A percentile compares a stretch with the other conserved stretches of the same genome.
These are phyloP conservation scores for Mastomys coucha DNA, from an alignment of 2,113 vertebrate genomes.

Conservation along the genomic window DNA sequence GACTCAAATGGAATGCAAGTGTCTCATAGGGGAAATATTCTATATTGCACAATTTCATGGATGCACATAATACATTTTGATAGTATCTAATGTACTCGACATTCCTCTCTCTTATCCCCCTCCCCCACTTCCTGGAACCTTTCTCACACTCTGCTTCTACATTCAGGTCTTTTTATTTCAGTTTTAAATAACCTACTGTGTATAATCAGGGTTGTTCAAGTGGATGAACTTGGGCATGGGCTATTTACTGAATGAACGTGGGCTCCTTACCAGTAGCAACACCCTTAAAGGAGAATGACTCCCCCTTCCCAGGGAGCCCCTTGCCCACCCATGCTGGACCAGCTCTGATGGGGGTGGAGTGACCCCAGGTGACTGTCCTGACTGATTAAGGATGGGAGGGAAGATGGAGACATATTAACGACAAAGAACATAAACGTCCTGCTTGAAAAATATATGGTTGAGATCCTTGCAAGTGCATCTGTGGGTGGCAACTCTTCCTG, in stretches of 20 bases:
- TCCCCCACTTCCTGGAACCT: neutral
- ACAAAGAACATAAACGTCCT: neutral
- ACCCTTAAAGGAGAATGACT: too few species aligned
- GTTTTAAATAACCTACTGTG: neutral
- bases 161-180: neutral
- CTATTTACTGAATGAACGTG: neutral
- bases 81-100: neutral
- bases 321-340: neutral
- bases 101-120: too few species aligned
- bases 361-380: neutral
- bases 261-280: neutral
- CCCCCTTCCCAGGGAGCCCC: neutral
- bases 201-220: neutral
- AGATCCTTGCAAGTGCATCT: neutral
- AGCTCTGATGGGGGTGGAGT: neutral
- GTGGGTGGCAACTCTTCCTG: neutral
- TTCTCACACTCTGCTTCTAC: neutral
- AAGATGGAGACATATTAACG: neutral
- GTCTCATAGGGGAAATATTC: neutral
- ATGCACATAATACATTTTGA: neutral
- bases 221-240: neutral
- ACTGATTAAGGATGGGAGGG: neutral
- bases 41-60: neutral
- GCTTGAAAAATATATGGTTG: neutral
- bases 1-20: neutral